Percentiles rank a stretch among this genome's conserved stretches.
These are phyloP conservation scores for Drusus annulatus DNA, from an alignment of 1,140 invertebrate species.

Conservation along the genomic window DNA sequence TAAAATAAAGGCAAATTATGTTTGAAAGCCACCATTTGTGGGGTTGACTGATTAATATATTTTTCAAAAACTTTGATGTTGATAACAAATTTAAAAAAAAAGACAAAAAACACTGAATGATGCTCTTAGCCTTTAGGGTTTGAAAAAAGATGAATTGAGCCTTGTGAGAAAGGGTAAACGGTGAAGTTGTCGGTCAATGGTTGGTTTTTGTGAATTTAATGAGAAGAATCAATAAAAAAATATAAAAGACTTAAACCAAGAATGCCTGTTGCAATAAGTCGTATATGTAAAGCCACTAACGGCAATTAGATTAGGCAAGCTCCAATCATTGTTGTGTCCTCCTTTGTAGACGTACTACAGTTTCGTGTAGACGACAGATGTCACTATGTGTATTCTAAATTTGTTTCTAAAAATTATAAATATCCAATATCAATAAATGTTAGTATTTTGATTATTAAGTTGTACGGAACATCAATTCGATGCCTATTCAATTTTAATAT, in stretches of 20 bases:
- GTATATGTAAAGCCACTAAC: constrained; percentile 10
- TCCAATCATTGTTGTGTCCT: constrained; percentile 17
- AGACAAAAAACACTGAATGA: constrained; percentile 26
- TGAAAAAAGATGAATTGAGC: constrained; percentile 2
- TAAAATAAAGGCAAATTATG: constrained; percentile 11
- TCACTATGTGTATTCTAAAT: constrained; percentile 21
- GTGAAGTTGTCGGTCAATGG: constrained; percentile 27
- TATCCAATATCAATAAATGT: constrained; percentile 16
- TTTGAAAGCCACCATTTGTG: constrained; percentile 9
- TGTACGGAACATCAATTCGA: constrained; percentile 10
- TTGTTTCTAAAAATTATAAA: neutral
- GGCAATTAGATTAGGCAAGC: constrained; percentile 22
- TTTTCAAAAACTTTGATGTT: constrained; percentile 18
- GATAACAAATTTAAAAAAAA: constrained; percentile 6
- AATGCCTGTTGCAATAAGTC: constrained; percentile 52
- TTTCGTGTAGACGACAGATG: neutral
- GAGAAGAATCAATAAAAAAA: constrained; percentile 48
- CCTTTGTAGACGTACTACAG: neutral
- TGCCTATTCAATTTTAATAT: neutral
- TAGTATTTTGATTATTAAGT: neutral
- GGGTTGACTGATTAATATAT: constrained; percentile 36
- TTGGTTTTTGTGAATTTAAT: constrained; percentile 16
- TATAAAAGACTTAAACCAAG: constrained; percentile 50
- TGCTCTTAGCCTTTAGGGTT: constrained; percentile 20
- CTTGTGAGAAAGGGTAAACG: constrained; percentile 28